Evolutionary conservation across 2,888 invertebrate species (phyloP).

Genomic region (Acleris laterana): DNA sequence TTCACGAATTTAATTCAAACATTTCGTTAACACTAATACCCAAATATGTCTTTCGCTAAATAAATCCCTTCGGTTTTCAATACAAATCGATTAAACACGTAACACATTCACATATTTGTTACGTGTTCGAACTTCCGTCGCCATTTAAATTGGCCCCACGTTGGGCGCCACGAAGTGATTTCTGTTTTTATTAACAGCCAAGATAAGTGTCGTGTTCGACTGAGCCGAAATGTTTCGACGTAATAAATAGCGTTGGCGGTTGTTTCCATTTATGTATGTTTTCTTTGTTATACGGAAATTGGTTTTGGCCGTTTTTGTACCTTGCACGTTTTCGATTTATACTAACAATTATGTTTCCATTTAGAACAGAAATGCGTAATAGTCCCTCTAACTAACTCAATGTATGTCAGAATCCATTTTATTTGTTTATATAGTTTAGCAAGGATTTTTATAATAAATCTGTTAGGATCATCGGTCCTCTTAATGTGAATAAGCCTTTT

Average conservation of each 20-base stretch:
- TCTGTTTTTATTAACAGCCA: conserved; percentile 23
- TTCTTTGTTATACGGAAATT: conserved; percentile 27
- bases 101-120: neutral
- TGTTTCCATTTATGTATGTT: conserved; percentile 16
- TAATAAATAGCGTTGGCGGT: conserved; percentile 27
- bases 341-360: neutral
- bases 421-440: too few species aligned
- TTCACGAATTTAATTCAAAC: too few species aligned
- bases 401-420: too few species aligned
- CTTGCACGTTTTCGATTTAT: conserved; percentile 7
- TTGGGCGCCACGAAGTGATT: conserved; percentile 27
- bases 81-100: conserved; percentile 2
- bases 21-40: too few species aligned
- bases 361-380: neutral
- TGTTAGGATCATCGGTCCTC: too few species aligned
- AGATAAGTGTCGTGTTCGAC: conserved; percentile 23
- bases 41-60: too few species aligned
- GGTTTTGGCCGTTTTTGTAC: conserved; percentile 25
- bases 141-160: conserved; percentile 17
- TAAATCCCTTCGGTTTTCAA: neutral
- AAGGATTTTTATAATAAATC: too few species aligned
- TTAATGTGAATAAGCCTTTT: too few species aligned
- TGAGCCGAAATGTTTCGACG: conserved; percentile 23
- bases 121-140: too few species aligned
- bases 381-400: too few species aligned